These are phyloP conservation scores for Pseudochromis fuscus DNA, from an alignment of 2,797 vertebrate genomes.

Conservation along the genomic window DNA sequence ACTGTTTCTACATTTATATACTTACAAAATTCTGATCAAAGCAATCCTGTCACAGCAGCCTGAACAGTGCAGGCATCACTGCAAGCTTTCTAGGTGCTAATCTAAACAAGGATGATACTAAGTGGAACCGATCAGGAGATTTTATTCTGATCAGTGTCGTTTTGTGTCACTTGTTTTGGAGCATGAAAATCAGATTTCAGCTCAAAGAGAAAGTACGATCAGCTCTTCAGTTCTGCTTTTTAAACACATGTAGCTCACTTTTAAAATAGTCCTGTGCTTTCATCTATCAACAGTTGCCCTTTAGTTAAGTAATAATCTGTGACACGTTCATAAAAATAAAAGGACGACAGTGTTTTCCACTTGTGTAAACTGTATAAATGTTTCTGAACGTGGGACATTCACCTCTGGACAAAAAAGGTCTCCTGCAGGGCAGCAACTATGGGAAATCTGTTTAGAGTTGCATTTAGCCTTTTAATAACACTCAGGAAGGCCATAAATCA, in stretches of 20 bases:
- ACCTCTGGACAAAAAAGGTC: slow-evolving; percentile 65
- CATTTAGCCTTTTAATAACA: slow-evolving; percentile 82
- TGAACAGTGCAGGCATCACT: too few species aligned
- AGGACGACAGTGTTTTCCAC: slow-evolving; percentile 59
- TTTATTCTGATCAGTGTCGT: too few species aligned
- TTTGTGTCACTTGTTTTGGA: too few species aligned
- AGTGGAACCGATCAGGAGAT: too few species aligned
- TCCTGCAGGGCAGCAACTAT: slow-evolving; percentile 49
- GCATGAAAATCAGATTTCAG: slow-evolving; percentile 32
- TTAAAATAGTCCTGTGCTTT: slow-evolving; percentile 2
- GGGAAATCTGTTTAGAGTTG: slow-evolving; percentile 74
- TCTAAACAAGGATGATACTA: too few species aligned
- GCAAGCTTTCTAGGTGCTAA: too few species aligned
- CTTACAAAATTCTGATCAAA: too few species aligned
- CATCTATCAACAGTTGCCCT: slow-evolving; percentile 16
- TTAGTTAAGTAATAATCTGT: slow-evolving; percentile 56
- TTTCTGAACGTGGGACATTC: slow-evolving; percentile 57
- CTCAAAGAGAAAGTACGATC: slow-evolving; percentile 1
- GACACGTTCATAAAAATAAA: slow-evolving; percentile 68
- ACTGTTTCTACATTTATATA: too few species aligned
- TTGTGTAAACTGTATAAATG: slow-evolving; percentile 65
- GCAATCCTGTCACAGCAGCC: too few species aligned
- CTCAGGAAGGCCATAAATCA: slow-evolving; percentile 82
- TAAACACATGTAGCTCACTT: slow-evolving; percentile 5
- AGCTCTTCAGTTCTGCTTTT: slow-evolving; percentile 12